Evolutionary conservation across 1,140 invertebrate genomes (phyloP).

Genomic region (Apis mellifera): Amel_HAv3.1 CM009942.2:2378501-2379000

Average conservation of each 20-base stretch:
- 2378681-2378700: slow-evolving; percentile 10
- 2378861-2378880: slow-evolving; percentile 28
- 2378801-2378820: neutral
- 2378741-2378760: slow-evolving; percentile 35
- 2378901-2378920: slow-evolving; percentile 75
- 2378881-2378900: slow-evolving; percentile 68
- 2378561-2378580: neutral
- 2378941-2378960: slow-evolving; percentile 46
- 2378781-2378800: slow-evolving; percentile 12
- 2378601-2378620: neutral
- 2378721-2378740: slow-evolving; percentile 21
- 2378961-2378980: slow-evolving; percentile 57
- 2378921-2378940: slow-evolving; percentile 70
- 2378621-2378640: neutral
- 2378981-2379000: slow-evolving; percentile 67
- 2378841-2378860: slow-evolving; percentile 5
- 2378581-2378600: neutral
- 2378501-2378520: neutral
- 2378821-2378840: neutral
- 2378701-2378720: slow-evolving; percentile 14
- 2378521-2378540: neutral
- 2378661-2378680: neutral
- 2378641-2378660: neutral
- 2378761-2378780: slow-evolving; percentile 51
- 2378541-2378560: neutral